These are phyloP conservation scores for Andrena chrysosceles DNA, from an alignment of 2,888 invertebrate genomes.

Conservation along the genomic window DNA sequence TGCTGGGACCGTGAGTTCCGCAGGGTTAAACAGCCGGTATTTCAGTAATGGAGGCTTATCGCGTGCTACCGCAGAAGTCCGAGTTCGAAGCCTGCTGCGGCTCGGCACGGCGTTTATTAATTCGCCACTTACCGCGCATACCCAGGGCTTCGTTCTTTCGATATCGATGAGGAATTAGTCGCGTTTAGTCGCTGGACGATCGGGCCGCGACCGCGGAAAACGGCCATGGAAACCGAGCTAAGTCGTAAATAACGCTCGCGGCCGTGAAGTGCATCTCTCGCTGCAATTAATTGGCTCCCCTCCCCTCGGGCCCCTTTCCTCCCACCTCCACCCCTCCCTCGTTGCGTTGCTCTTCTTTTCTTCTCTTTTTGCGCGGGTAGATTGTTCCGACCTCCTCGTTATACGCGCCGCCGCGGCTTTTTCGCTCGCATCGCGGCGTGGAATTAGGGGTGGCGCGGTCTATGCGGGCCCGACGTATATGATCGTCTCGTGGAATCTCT, in stretches of 20 bases:
- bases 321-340: not conserved
- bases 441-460: slow-evolving; percentile 25
- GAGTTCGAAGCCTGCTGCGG: slow-evolving; percentile 22
- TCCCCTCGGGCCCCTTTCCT: not conserved
- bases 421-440: slow-evolving; percentile 7
- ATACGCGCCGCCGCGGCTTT: slow-evolving; percentile 40
- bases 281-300: slow-evolving; percentile 55
- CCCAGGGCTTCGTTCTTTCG: slow-evolving; percentile 56
- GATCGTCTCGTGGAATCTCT: slow-evolving; percentile 33
- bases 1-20: slow-evolving; percentile 62
- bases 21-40: slow-evolving; percentile 77
- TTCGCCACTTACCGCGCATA: slow-evolving; percentile 76
- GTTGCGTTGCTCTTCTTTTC: slow-evolving; percentile 3
- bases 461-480: slow-evolving; percentile 12
- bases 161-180: slow-evolving; percentile 69
- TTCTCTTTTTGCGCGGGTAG: slow-evolving; percentile 27
- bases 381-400: slow-evolving; percentile 50
- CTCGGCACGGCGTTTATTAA: slow-evolving; percentile 74
- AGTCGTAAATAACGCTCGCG: slow-evolving; percentile 62
- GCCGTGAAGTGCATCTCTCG: slow-evolving; percentile 54
- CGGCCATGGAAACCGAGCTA: slow-evolving; percentile 50
- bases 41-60: slow-evolving; percentile 81
- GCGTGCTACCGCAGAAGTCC: slow-evolving; percentile 77
- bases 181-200: slow-evolving; percentile 46
- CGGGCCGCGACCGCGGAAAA: slow-evolving; percentile 32